Evolutionary conservation across 1,140 invertebrate species (phyloP).

Genomic region (Drosophila ohnishii): DNA sequence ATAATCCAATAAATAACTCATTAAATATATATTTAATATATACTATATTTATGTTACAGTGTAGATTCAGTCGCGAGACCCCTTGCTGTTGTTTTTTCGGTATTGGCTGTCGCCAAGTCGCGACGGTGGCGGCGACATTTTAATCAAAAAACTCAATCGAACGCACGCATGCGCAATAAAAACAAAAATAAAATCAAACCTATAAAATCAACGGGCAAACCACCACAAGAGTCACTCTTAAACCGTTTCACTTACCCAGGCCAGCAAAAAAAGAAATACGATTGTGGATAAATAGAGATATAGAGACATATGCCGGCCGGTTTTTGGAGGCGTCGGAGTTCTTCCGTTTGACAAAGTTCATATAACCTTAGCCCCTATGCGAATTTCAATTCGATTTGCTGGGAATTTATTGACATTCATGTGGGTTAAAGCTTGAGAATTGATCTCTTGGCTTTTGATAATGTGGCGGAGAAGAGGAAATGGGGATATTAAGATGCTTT

Average conservation of each 20-base stretch:
- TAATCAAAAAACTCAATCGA: constrained; percentile 83
- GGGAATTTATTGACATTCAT: constrained; percentile 59
- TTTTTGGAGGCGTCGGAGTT: constrained; percentile 29
- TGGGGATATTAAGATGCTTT: neutral
- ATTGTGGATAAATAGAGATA: constrained; percentile 20
- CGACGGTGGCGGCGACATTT: constrained; percentile 73
- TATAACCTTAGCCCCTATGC: constrained; percentile 67
- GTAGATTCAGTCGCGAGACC: constrained; percentile 28
- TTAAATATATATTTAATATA: no score
- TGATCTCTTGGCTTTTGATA: constrained; percentile 15
- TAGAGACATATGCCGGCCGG: constrained; percentile 42
- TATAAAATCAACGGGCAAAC: constrained; percentile 62
- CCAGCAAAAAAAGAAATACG: constrained; percentile 1
- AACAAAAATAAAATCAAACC: constrained; percentile 75
- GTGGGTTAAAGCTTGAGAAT: constrained; percentile 43
- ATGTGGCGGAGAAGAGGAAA: neutral
- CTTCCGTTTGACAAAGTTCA: constrained; percentile 56
- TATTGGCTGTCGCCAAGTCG: constrained; percentile 53
- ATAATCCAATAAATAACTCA: neutral
- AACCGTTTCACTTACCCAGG: constrained; percentile 62
- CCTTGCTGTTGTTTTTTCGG: constrained; percentile 31
- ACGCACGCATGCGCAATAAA: constrained; percentile 83
- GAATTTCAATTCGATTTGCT: constrained; percentile 67
- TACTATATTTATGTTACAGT: neutral
- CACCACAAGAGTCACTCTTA: constrained; percentile 35